Conservation (phyloP, 2,797 vertebrate species). For the Echiichthys vipera region DNA sequence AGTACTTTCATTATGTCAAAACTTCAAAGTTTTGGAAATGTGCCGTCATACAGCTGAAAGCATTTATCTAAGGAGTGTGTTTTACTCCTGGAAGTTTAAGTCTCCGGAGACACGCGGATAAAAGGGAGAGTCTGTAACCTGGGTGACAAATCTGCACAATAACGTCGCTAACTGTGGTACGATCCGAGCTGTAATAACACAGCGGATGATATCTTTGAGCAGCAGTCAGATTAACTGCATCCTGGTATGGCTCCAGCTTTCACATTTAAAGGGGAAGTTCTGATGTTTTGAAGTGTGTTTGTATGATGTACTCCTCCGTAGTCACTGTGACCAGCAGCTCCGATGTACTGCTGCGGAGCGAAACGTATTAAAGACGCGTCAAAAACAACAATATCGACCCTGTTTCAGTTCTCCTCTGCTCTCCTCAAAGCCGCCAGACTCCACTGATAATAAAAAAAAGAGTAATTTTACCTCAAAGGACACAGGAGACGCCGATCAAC, state of each 20-base stretch:
- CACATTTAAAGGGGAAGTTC: too few relatives aligned
- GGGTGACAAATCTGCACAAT: neutral
- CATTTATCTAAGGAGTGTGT: neutral
- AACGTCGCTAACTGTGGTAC: neutral
- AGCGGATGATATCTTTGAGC: constrained; percentile 5
- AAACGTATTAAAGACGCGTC: too few relatives aligned
- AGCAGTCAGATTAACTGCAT: constrained; percentile 3
- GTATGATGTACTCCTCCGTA: too few relatives aligned
- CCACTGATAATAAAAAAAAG: too few relatives aligned
- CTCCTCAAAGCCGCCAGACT: too few relatives aligned
- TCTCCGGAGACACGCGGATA: constrained; percentile 7
- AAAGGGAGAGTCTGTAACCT: neutral
- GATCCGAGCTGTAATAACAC: neutral
- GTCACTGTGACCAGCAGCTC: too few relatives aligned
- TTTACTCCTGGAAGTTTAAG: neutral
- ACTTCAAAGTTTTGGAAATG: neutral
- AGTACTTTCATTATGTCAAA: neutral
- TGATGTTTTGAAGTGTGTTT: too few relatives aligned
- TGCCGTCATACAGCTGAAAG: neutral
- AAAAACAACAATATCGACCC: too few relatives aligned
- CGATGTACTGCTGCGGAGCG: too few relatives aligned
- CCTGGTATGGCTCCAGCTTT: neutral
- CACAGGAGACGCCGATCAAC: too few relatives aligned
- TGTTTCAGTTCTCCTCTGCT: too few relatives aligned
- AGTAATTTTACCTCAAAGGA: too few relatives aligned